phyloP scores from a whole-genome alignment of 1,140 invertebrate genomes.

The Anagrus nilaparvatae region DNA sequence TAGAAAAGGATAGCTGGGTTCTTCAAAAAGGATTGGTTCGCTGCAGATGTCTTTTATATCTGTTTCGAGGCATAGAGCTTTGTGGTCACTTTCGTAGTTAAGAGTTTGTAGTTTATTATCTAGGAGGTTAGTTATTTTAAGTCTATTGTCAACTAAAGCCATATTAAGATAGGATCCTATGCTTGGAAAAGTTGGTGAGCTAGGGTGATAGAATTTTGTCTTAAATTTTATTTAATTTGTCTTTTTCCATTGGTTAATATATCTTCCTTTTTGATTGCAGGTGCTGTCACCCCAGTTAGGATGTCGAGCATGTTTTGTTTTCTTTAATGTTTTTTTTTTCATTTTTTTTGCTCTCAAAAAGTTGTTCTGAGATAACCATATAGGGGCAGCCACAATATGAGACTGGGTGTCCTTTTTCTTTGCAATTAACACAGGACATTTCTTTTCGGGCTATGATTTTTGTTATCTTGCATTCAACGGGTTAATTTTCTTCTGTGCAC shows the following conservation, averaged over 20 bases:
- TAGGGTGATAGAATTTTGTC: slow-evolving; percentile 1
- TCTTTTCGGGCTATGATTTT: neutral
- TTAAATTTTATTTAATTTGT: slow-evolving; percentile 2
- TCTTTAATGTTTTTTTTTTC: too few species aligned
- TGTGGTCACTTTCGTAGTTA: slow-evolving; percentile 2
- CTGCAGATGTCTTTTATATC: slow-evolving; percentile 8
- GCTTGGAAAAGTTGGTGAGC: slow-evolving; percentile 10
- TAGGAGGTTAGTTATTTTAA: neutral
- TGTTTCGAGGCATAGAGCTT: neutral
- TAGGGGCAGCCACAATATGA: slow-evolving; percentile 14
- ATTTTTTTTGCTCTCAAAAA: too few species aligned
- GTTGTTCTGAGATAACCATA: too few species aligned
- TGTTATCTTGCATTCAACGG: slow-evolving; percentile 8
- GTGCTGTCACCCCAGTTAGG: neutral
- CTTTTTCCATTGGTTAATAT: slow-evolving; percentile 11
- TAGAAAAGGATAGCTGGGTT: neutral
- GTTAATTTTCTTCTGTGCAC: slow-evolving; percentile 8
- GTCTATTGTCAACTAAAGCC: slow-evolving; percentile 1
- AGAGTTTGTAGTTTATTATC: slow-evolving; percentile 1
- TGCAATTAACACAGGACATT: slow-evolving; percentile 11
- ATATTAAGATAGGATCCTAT: slow-evolving; percentile 10
- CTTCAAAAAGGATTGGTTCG: neutral
- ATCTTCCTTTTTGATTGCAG: slow-evolving; percentile 5
- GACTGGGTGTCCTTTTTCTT: slow-evolving; percentile 5
- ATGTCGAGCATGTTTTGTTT: slow-evolving; percentile 3